A percentile compares a stretch with the other conserved stretches of the same genome.
Conservation (phyloP, 1,140 invertebrate genomes). For the Formica selysi region DNA sequence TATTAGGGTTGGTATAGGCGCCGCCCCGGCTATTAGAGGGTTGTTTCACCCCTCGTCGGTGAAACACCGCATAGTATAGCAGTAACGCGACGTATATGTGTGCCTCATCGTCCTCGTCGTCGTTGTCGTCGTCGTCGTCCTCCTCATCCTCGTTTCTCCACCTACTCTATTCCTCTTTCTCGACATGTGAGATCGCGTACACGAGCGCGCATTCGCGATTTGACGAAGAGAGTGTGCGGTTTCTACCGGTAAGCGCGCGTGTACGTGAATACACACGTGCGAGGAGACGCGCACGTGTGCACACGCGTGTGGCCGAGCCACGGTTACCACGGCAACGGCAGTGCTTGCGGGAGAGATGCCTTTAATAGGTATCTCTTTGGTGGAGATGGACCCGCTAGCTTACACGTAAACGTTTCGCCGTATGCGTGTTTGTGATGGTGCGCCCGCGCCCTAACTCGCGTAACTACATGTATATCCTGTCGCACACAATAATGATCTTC, state of each 20-base stretch:
- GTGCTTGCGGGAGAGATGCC: conserved; percentile 81
- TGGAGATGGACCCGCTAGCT: conserved; percentile 72
- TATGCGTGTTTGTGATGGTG: conserved; percentile 26
- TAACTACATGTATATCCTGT: conserved; percentile 43
- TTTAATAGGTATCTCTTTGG: conserved; percentile 84
- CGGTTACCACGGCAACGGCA: conserved; percentile 83
- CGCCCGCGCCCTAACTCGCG: background rate
- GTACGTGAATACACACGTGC: conserved; percentile 51
- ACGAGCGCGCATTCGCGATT: conserved; percentile 43
- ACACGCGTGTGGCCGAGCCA: conserved; percentile 66
- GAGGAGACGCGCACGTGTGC: conserved; percentile 48
- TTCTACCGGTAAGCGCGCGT: conserved; percentile 28
- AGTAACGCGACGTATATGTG: conserved; percentile 67
- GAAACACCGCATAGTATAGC: conserved; percentile 75
- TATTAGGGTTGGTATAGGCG: conserved; percentile 86
- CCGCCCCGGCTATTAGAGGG: conserved; percentile 86
- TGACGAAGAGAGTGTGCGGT: conserved; percentile 56
- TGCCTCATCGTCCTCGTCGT: conserved; percentile 62
- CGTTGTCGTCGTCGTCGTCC: conserved; percentile 21
- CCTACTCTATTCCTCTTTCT: conserved; percentile 43
- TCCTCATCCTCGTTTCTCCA: conserved; percentile 37
- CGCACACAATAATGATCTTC: conserved; percentile 31
- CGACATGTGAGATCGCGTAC: conserved; percentile 68
- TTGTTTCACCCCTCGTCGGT: conserved; percentile 81
- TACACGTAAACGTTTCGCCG: conserved; percentile 45